A percentile compares a stretch with the other conserved stretches of the same genome.
These are phyloP conservation scores for Melipona bicolor DNA, from an alignment of 2,888 invertebrate genomes.

Conservation along the genomic window DNA sequence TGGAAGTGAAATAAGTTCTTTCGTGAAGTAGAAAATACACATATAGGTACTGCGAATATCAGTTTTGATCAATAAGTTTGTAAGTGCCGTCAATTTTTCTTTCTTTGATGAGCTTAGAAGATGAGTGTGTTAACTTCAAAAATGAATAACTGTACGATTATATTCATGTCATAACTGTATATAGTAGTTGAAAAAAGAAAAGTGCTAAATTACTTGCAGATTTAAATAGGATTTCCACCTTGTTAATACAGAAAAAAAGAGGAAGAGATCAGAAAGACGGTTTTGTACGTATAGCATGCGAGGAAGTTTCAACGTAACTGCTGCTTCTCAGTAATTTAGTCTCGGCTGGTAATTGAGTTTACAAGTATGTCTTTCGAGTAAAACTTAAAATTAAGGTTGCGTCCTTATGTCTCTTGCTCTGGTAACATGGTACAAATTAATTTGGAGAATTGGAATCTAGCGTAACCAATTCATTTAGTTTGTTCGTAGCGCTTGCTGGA, in stretches of 20 bases:
- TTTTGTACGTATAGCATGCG: neutral
- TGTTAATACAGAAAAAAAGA: neutral
- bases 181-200: no score
- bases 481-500: neutral
- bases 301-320: constrained; percentile 2
- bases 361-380: constrained; percentile 1
- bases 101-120: no score
- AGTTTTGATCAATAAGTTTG: no score
- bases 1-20: no score
- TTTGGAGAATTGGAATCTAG: neutral
- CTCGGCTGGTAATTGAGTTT: constrained; percentile 19
- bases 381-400: constrained; percentile 13
- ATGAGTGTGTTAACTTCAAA: no score
- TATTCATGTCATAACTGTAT: no score
- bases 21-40: no score
- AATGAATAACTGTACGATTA: no score
- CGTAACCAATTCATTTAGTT: neutral
- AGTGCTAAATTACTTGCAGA: no score
- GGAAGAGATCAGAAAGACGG: neutral
- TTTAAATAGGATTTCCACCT: no score
- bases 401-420: neutral
- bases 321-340: constrained; percentile 2
- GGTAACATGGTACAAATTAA: neutral
- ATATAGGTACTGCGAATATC: no score
- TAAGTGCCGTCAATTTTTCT: no score